Percentiles rank a stretch among this genome's conserved stretches.
Conservation (phyloP, 2,888 invertebrate species). For the Pandemis heparana region DNA sequence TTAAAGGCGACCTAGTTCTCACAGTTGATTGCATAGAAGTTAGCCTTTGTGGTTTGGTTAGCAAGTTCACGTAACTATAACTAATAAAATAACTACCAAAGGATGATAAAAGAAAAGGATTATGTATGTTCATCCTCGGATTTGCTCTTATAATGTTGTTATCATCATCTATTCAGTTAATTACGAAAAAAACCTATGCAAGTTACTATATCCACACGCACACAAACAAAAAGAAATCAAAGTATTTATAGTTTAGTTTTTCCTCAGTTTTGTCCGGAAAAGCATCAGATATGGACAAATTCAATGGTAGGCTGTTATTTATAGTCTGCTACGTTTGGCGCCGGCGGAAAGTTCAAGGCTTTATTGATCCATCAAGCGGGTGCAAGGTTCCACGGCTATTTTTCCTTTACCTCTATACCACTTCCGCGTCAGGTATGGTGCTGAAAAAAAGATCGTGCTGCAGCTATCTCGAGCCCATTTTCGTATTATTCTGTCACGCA, state of each 20-base stretch:
- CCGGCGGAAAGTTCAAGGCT: constrained; percentile 75
- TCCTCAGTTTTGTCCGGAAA: background rate
- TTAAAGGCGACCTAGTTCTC: background rate
- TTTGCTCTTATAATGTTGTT: no score
- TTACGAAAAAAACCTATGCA: no score
- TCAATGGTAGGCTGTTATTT: constrained; percentile 31
- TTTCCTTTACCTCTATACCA: constrained; percentile 57
- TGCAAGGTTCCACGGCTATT: constrained; percentile 63
- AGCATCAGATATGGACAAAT: constrained; percentile 16
- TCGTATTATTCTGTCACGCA: background rate
- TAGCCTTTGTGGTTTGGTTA: background rate
- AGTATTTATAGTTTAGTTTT: background rate
- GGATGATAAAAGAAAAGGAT: no score
- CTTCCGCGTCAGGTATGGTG: background rate
- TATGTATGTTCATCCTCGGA: no score
- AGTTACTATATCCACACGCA: no score
- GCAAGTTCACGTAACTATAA: background rate
- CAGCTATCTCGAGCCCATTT: background rate
- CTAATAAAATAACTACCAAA: no score
- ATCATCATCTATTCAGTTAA: no score
- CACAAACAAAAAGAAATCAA: background rate
- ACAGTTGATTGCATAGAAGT: background rate
- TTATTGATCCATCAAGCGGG: constrained; percentile 71
- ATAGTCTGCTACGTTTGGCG: constrained; percentile 45
- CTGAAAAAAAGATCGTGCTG: constrained; percentile 3